Percentiles rank a stretch among this genome's conserved stretches.
phyloP scores from a whole-genome alignment of 1,140 invertebrate genomes.

The Goniozus legneri region DNA sequence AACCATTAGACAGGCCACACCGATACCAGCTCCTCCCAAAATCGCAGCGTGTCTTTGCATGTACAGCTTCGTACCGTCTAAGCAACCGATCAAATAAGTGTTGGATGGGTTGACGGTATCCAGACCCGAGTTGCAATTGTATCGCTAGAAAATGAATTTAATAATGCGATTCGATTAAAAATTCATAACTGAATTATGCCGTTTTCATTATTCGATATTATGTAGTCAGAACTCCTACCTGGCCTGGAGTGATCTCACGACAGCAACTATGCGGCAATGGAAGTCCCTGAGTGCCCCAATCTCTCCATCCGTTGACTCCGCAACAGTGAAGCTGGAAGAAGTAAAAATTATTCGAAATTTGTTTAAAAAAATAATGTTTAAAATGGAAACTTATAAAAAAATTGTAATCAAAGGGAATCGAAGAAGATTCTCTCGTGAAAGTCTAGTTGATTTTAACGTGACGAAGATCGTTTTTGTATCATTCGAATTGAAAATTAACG shows the following conservation, averaged over 20 bases:
- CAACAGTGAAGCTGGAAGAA: slow-evolving; percentile 73
- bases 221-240: too few species aligned
- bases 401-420: too few species aligned
- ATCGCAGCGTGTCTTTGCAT: slow-evolving; percentile 75
- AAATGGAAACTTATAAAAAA: too few species aligned
- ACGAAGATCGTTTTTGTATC: neutral
- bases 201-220: too few species aligned
- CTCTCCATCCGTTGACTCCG: slow-evolving; percentile 68
- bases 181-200: too few species aligned
- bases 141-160: slow-evolving; percentile 46
- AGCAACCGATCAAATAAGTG: slow-evolving; percentile 70
- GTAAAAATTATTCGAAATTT: slow-evolving; percentile 1
- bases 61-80: slow-evolving; percentile 65
- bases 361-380: too few species aligned
- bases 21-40: slow-evolving; percentile 76
- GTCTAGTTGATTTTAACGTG: too few species aligned
- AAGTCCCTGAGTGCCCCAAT: slow-evolving; percentile 64
- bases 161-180: too few species aligned
- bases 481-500: slow-evolving; percentile 11
- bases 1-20: slow-evolving; percentile 80
- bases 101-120: slow-evolving; percentile 57
- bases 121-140: slow-evolving; percentile 60
- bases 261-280: slow-evolving; percentile 78
- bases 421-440: neutral
- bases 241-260: slow-evolving; percentile 61